These are phyloP conservation scores for Pyrocoelia pectoralis DNA, from an alignment of 2,888 invertebrate species.

Conservation along the genomic window DNA sequence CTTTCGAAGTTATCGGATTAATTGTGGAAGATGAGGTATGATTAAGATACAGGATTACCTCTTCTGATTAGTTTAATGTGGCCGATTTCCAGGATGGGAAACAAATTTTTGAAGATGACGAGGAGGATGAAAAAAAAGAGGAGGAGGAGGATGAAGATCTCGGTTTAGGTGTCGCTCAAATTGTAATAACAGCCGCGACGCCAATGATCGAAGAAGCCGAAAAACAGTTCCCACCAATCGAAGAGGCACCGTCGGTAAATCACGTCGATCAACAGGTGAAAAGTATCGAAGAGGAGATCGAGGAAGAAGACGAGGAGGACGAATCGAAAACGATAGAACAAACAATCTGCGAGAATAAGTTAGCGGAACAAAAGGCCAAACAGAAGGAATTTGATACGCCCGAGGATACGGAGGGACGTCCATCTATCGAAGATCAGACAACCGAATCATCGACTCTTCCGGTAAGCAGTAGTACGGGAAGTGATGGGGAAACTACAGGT, in stretches of 20 bases:
- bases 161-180: conserved; percentile 85
- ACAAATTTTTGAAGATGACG: conserved; percentile 31
- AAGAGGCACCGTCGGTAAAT: conserved; percentile 53
- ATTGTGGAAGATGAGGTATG: conserved; percentile 57
- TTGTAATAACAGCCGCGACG: conserved; percentile 93
- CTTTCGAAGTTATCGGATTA: conserved; percentile 45
- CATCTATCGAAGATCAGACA: conserved; percentile 62
- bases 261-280: conserved; percentile 42
- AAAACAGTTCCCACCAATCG: conserved; percentile 76
- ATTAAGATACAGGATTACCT: not conserved
- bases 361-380: conserved; percentile 38
- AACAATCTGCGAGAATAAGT: conserved; percentile 16
- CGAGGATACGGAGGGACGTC: conserved; percentile 55
- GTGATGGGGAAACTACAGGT: conserved; percentile 71
- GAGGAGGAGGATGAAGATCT: conserved; percentile 62
- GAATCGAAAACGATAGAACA: conserved; percentile 16
- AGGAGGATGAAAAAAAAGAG: conserved; percentile 23
- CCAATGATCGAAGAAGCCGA: conserved; percentile 90
- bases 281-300: conserved; percentile 41
- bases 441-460: conserved; percentile 67
- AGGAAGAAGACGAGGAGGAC: conserved; percentile 24
- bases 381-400: conserved; percentile 38
- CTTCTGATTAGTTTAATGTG: not conserved
- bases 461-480: conserved; percentile 72
- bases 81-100: conserved; percentile 38